Conservation (phyloP, 2,888 invertebrate genomes). For the Gisinianus flammeolus region DNA sequence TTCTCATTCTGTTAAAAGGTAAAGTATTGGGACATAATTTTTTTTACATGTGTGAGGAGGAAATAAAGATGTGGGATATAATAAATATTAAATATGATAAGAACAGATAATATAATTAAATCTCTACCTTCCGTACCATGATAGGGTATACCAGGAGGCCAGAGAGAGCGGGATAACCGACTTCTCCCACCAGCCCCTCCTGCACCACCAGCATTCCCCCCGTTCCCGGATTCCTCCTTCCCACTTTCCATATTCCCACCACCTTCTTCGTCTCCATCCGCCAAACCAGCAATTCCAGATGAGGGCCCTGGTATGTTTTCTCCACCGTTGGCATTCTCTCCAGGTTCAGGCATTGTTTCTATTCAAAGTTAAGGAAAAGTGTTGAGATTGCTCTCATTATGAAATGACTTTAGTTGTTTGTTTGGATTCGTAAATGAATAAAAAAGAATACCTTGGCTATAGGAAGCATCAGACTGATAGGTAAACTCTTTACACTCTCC, state of each 20-base stretch:
- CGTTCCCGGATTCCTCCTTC: slow-evolving; percentile 19
- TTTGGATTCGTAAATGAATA: too few relatives aligned
- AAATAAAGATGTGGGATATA: too few relatives aligned
- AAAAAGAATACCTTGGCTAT: slow-evolving; percentile 46
- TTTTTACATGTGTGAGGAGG: too few relatives aligned
- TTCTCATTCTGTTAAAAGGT: too few relatives aligned
- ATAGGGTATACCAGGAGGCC: slow-evolving; percentile 53
- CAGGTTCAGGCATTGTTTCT: slow-evolving; percentile 42
- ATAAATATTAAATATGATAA: too few relatives aligned
- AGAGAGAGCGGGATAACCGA: slow-evolving; percentile 55
- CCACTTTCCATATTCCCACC: slow-evolving; percentile 35
- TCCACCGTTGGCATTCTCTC: slow-evolving; percentile 49
- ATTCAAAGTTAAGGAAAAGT: neutral
- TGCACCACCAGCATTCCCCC: slow-evolving; percentile 25
- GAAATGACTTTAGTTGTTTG: too few relatives aligned
- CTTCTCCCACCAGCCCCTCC: slow-evolving; percentile 49
- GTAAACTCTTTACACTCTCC: slow-evolving; percentile 52
- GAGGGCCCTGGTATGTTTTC: slow-evolving; percentile 51
- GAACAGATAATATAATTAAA: too few relatives aligned
- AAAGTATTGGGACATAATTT: too few relatives aligned
- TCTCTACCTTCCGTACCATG: too few relatives aligned
- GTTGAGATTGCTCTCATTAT: too few relatives aligned
- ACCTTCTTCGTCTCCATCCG: slow-evolving; percentile 30
- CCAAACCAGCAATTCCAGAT: slow-evolving; percentile 36
- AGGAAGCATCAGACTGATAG: slow-evolving; percentile 54